Evolutionary conservation across 2,113 vertebrate genomes (phyloP).

Genomic region (Panthera leo): DNA sequence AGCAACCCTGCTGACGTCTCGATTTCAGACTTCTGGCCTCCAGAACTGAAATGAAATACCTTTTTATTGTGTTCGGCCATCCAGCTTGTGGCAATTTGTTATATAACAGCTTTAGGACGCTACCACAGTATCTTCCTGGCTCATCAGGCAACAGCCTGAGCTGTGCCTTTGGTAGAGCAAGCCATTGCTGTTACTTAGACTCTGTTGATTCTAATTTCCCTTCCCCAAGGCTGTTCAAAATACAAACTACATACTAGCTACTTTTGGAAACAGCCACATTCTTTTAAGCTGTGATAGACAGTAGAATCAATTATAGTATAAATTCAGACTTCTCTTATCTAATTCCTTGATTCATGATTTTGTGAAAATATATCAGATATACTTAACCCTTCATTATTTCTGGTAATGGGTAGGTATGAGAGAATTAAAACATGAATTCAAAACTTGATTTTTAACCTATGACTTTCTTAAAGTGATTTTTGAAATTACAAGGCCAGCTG

Average conservation of each 20-base stretch:
- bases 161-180: not conserved
- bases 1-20: not conserved
- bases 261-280: not conserved
- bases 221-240: not conserved
- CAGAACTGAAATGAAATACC: not conserved
- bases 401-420: not conserved
- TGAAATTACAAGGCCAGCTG: not conserved
- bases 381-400: slow-evolving; percentile 54
- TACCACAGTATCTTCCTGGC: not conserved
- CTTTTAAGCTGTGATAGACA: not conserved
- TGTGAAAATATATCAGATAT: not conserved
- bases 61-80: not conserved
- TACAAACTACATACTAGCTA: not conserved
- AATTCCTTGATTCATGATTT: slow-evolving; percentile 34
- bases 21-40: not conserved
- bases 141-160: not conserved
- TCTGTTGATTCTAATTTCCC: not conserved
- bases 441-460: not conserved
- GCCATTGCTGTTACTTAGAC: not conserved
- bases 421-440: slow-evolving; percentile 51
- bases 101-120: not conserved
- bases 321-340: slow-evolving; percentile 3
- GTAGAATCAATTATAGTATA: not conserved
- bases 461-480: slow-evolving; percentile 8
- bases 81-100: not conserved